A percentile compares a stretch with the other conserved stretches of the same genome.
Conservation (phyloP, 2,888 invertebrate genomes). For the Oxycera nigricornis region DNA sequence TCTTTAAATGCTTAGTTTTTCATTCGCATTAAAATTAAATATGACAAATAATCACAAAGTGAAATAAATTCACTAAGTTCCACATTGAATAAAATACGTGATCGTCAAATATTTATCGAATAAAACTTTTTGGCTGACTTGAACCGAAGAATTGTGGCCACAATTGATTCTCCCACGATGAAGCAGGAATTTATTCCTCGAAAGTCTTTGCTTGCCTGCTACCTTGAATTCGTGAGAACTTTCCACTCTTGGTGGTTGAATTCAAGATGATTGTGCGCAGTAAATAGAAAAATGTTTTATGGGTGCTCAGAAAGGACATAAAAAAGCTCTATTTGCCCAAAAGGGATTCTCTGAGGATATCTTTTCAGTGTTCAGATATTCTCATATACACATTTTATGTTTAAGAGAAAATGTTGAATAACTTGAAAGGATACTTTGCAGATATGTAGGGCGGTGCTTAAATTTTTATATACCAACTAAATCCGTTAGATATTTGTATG, state of each 20-base stretch:
- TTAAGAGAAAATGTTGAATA: conserved; percentile 24
- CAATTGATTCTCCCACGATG: no score
- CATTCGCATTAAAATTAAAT: no score
- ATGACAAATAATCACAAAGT: no score
- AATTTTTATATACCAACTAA: not conserved
- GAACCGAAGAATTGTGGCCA: no score
- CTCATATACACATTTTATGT: not conserved
- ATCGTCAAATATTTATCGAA: no score
- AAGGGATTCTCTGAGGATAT: conserved; percentile 1
- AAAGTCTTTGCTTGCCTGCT: not conserved
- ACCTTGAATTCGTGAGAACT: not conserved
- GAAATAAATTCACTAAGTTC: no score
- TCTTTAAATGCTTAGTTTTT: no score
- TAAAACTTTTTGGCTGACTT: no score
- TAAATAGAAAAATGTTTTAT: conserved; percentile 22
- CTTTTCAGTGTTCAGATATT: not conserved
- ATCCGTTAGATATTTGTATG: not conserved
- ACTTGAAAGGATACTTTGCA: not conserved
- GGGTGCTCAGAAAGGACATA: conserved; percentile 9
- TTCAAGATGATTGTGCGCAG: conserved; percentile 36
- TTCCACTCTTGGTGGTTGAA: not conserved
- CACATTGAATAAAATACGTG: no score
- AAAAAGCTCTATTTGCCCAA: conserved; percentile 14
- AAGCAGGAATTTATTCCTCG: not conserved
- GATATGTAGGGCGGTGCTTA: conserved; percentile 19